Percentiles rank a stretch among this genome's conserved stretches.
These are phyloP conservation scores for Monodelphis domestica DNA, from an alignment of 2,797 vertebrate species.

Conservation along the genomic window DNA sequence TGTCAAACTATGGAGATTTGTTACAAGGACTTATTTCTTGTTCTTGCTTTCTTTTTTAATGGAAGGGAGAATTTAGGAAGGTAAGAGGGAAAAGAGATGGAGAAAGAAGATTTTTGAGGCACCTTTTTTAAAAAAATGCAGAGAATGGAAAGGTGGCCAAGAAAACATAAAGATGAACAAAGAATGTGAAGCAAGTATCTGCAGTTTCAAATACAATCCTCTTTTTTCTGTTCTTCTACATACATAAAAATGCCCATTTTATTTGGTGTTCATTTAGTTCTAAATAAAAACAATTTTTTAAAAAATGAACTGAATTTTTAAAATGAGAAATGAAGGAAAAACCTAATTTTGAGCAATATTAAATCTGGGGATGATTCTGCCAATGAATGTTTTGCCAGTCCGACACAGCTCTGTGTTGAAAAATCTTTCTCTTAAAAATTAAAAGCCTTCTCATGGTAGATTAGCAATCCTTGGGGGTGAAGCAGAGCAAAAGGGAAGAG, in stretches of 20 bases:
- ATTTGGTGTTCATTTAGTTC: background rate
- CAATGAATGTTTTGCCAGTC: slow-evolving; percentile 25
- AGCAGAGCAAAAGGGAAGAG: background rate
- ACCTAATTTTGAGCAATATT: background rate
- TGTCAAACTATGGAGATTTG: background rate
- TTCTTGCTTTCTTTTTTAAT: background rate
- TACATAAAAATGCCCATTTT: background rate
- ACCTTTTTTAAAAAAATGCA: background rate
- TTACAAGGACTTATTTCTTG: background rate
- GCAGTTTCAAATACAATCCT: background rate
- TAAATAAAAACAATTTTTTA: background rate
- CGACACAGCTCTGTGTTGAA: background rate
- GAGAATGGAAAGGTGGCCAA: background rate
- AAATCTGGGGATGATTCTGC: slow-evolving; percentile 23
- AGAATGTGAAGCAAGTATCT: background rate
- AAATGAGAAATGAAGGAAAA: background rate
- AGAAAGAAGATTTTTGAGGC: background rate
- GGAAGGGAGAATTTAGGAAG: background rate
- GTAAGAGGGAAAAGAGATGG: background rate
- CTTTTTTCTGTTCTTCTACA: background rate
- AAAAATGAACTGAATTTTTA: background rate
- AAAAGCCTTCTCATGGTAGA: slow-evolving; percentile 41
- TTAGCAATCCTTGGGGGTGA: background rate
- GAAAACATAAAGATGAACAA: background rate
- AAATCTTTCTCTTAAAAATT: slow-evolving; percentile 57